Conservation (phyloP, 1,140 invertebrate genomes). For the Artemia franciscana region DNA sequence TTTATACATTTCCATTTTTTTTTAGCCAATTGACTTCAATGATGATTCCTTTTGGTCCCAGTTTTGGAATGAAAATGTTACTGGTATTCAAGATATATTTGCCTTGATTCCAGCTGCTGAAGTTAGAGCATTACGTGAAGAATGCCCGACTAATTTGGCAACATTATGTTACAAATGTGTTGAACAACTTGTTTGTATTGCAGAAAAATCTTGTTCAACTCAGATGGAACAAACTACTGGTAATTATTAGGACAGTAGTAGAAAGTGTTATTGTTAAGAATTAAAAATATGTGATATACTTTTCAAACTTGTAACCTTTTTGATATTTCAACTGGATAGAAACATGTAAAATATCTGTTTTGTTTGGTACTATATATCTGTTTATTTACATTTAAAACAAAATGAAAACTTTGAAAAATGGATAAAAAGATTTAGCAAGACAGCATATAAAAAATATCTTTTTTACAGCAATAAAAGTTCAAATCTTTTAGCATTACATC, state of each 20-base stretch:
- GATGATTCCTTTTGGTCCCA: slow-evolving; percentile 97
- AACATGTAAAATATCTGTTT: too few relatives aligned
- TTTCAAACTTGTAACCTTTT: too few relatives aligned
- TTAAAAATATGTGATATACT: too few relatives aligned
- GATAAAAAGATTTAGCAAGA: too few relatives aligned
- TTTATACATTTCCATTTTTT: neutral
- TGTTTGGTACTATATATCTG: too few relatives aligned
- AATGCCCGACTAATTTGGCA: slow-evolving; percentile 90
- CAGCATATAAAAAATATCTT: too few relatives aligned
- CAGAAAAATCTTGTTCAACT: slow-evolving; percentile 77
- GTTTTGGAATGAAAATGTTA: slow-evolving; percentile 89
- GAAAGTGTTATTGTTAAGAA: too few relatives aligned
- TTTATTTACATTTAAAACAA: too few relatives aligned
- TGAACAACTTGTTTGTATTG: slow-evolving; percentile 77
- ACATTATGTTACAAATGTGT: slow-evolving; percentile 97
- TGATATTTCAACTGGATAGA: too few relatives aligned
- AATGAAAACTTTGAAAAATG: too few relatives aligned
- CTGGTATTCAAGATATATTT: slow-evolving; percentile 88
- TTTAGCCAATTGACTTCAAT: slow-evolving; percentile 58
- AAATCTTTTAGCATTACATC: too few relatives aligned
- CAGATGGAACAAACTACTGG: slow-evolving; percentile 81
- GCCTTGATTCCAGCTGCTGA: slow-evolving; percentile 79
- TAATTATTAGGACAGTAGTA: slow-evolving; percentile 25
- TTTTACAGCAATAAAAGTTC: too few relatives aligned
- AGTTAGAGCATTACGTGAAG: slow-evolving; percentile 75